Evolutionary conservation across 1,140 invertebrate species (phyloP).

Genomic region (Zaprionus ornatus): DNA sequence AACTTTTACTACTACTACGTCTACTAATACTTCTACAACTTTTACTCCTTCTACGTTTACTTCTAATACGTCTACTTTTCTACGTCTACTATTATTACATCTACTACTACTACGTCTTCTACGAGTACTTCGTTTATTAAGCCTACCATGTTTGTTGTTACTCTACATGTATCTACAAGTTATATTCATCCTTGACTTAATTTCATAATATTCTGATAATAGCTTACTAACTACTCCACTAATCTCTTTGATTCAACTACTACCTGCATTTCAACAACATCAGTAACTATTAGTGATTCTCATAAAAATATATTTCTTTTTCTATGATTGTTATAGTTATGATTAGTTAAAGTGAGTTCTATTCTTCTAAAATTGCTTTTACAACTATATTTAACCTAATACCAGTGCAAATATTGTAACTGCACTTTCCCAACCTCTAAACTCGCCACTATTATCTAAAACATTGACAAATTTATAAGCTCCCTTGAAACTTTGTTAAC

Average conservation of each 20-base stretch:
- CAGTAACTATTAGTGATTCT: background rate
- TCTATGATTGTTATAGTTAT: too few relatives aligned
- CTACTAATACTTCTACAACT: too few relatives aligned
- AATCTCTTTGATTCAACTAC: background rate
- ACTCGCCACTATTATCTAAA: background rate
- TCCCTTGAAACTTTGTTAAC: background rate
- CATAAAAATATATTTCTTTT: background rate
- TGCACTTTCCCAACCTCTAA: background rate
- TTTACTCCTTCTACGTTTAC: too few relatives aligned
- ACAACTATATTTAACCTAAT: background rate
- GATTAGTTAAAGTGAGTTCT: background rate
- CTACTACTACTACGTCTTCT: too few relatives aligned
- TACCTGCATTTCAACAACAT: background rate
- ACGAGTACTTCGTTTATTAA: too few relatives aligned
- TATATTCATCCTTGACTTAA: too few relatives aligned
- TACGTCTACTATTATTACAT: too few relatives aligned
- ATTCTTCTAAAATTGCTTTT: background rate
- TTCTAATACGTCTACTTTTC: too few relatives aligned
- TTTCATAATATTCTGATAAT: background rate
- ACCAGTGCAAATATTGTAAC: background rate
- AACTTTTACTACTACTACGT: too few relatives aligned
- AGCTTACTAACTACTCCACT: background rate
- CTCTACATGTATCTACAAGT: too few relatives aligned
- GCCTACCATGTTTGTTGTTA: too few relatives aligned
- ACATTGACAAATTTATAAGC: background rate